These are phyloP conservation scores for Nomia melanderi DNA, from an alignment of 1,140 invertebrate genomes.

Conservation along the genomic window DNA sequence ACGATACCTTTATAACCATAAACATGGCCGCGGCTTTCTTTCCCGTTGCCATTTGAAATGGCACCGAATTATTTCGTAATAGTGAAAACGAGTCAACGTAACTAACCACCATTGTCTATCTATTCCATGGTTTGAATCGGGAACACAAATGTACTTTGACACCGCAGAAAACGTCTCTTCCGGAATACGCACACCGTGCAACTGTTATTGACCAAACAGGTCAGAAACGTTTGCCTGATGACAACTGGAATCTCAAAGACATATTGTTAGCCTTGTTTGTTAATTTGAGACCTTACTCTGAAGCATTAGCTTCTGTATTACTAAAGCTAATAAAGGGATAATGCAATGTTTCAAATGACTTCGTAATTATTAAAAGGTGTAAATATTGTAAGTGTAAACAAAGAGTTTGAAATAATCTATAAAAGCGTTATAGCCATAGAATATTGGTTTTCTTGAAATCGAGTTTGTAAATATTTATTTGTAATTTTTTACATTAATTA, in stretches of 20 bases:
- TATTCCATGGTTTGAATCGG: not conserved
- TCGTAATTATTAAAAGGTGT: no score
- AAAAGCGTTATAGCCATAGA: no score
- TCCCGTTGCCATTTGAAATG: not conserved
- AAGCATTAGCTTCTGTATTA: no score
- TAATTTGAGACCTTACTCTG: not conserved
- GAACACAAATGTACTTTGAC: not conserved
- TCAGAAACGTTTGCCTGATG: slow-evolving; percentile 6
- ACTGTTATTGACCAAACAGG: not conserved
- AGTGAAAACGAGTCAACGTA: not conserved
- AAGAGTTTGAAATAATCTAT: no score
- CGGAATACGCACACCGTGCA: slow-evolving; percentile 3
- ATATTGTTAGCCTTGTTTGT: slow-evolving; percentile 8
- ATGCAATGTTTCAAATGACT: no score
- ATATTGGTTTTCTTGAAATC: no score
- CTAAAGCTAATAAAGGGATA: no score
- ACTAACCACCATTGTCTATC: not conserved
- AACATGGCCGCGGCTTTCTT: not conserved
- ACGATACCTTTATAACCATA: no score
- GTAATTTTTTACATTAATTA: no score
- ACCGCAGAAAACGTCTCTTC: not conserved
- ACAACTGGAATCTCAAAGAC: slow-evolving; percentile 7
- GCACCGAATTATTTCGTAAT: not conserved
- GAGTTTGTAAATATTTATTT: no score
- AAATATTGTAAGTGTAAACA: no score